Base-by-base conservation (phyloP, 2,797 vertebrate genomes). In the Coregonus sp. region DNA sequence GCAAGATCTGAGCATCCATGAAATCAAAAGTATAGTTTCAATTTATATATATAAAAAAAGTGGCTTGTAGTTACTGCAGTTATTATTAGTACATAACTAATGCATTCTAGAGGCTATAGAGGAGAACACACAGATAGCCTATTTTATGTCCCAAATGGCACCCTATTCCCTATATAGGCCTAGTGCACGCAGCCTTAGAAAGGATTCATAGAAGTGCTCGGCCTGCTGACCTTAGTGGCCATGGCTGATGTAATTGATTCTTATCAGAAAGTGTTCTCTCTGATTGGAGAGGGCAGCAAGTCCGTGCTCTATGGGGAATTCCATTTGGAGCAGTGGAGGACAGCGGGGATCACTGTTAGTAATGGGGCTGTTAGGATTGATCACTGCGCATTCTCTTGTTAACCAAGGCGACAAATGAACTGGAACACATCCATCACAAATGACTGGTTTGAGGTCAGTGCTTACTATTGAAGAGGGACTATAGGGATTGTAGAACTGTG, bases 251-350 rank as follows among this genome's bases (percentile, higher is more conserved):
- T 25, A 25, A 25, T 25, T 25, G 25, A 25, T 25, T 25, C 25
- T 25, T 25, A 25, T 25, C 25, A 25, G 25, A 25, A 25, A 25
- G 25, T 25, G 25, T 25, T 25, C 25, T 25, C 25, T 25, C 25
- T 25, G 25, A 70, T 25, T 16, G 25, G 67, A 35, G 35, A 5
- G 4, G 6, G 50, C 40, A 15, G 47, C 29, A 50, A 75, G 51
- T 72, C 37, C 9, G 2, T 47, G 9, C 40, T 35, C 54, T 75
- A 40, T 33, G 18, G 20, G 50, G 50, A 47, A 67, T 72, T 77
- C 72, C 15, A 66, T 73, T 31, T 66, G 72, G 18, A 20, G 56
- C 16, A 16, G 54, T 35, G 70, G 70, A 14, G 47, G 50, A 66
- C 54, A 31, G 72, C 5, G 2, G 56, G 18, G 56, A 59, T 18